A percentile compares a stretch with the other conserved stretches of the same genome.
Conservation (phyloP, 2,113 vertebrate genomes). For the Pachyramphus minor region DNA sequence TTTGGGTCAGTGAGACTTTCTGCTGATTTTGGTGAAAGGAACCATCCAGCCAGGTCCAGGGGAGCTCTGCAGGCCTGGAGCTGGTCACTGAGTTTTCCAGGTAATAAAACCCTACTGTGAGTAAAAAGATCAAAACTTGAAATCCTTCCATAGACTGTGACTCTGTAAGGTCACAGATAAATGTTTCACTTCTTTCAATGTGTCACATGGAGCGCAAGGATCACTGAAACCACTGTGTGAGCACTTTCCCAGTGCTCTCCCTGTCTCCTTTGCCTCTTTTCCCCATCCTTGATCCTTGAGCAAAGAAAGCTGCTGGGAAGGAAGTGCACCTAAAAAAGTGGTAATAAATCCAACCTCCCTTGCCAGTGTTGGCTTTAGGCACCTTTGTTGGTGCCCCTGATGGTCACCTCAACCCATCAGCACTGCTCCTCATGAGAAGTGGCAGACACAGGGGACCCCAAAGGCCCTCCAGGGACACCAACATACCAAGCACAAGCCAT, state of each 20-base stretch:
- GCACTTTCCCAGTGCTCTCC: fast-evolving
- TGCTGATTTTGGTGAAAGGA: background rate
- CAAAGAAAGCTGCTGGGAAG: background rate
- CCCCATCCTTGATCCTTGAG: fast-evolving
- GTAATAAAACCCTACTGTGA: background rate
- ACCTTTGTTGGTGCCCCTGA: fast-evolving
- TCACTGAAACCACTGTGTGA: fast-evolving
- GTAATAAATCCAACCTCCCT: background rate
- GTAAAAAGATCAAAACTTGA: background rate
- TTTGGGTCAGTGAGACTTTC: background rate
- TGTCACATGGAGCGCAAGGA: fast-evolving
- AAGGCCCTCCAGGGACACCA: background rate
- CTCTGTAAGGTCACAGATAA: background rate
- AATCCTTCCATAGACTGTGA: background rate
- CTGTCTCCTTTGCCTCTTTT: background rate
- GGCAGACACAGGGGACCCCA: no score
- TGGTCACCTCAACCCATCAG: background rate
- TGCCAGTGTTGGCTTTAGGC: fast-evolving
- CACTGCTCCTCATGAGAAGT: background rate
- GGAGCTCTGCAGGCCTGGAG: background rate
- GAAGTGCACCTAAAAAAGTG: fast-evolving
- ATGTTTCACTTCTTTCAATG: background rate
- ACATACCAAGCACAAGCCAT: background rate
- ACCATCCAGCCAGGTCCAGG: background rate
- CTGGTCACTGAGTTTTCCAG: background rate